These are phyloP conservation scores for Maniola jurtina DNA, from an alignment of 1,140 invertebrate genomes.

Conservation along the genomic window DNA sequence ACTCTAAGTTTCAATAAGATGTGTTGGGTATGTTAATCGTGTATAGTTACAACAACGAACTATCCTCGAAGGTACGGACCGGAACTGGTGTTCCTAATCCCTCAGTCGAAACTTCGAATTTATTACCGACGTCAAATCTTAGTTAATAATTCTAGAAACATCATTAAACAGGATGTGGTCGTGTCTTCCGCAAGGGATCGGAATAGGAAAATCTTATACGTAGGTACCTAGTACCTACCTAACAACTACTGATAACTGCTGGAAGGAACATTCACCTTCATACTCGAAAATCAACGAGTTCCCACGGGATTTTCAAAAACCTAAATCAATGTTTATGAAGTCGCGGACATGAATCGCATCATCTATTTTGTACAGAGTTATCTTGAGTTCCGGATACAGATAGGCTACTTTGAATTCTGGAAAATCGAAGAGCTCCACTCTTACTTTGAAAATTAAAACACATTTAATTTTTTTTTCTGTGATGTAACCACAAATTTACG, in stretches of 20 bases:
- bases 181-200: slow-evolving; percentile 42
- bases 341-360: too few species aligned
- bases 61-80: slow-evolving; percentile 56
- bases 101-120: slow-evolving; percentile 64
- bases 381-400: too few species aligned
- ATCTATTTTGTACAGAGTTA: too few species aligned
- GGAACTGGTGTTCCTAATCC: slow-evolving; percentile 59
- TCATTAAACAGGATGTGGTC: slow-evolving; percentile 73
- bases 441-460: too few species aligned
- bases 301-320: too few species aligned
- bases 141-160: slow-evolving; percentile 76
- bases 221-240: slow-evolving; percentile 12
- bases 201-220: slow-evolving; percentile 14
- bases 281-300: too few species aligned
- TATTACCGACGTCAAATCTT: slow-evolving; percentile 63
- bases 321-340: too few species aligned
- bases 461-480: too few species aligned
- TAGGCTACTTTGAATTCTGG: too few species aligned
- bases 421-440: too few species aligned
- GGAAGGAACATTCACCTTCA: neutral
- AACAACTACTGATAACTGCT: slow-evolving; percentile 1
- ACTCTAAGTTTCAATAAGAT: too few species aligned
- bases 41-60: slow-evolving; percentile 35
- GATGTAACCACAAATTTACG: too few species aligned
- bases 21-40: neutral